Evolutionary conservation across 2,797 vertebrate species (phyloP), one percentile per base, ranked within the genome.

Genomic region (Enteromius fasciolatus): DNA sequence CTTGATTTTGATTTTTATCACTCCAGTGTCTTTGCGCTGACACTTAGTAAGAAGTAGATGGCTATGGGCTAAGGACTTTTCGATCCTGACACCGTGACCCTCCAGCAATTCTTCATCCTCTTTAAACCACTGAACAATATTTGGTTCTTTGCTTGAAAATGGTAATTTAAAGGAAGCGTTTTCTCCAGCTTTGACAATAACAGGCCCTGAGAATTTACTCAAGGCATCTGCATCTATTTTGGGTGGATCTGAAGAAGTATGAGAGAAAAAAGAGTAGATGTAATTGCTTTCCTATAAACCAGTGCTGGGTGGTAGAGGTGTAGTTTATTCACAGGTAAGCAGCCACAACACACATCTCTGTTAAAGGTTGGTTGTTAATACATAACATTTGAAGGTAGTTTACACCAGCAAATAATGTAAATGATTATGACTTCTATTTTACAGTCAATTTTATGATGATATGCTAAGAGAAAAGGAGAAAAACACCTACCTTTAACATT

Each of bases 1-100:
- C 89, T 92, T 97, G 36, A 97, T 90, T 83, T 93, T 96, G 61
- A 97, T 89, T 92, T 94, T 95, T 84, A 98, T 93, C 28, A 92
- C 94, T 80, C 96, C 97, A 15, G 91, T 70, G 72, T 97, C 95
- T 89, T 93, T 96, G 74, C 96, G 95, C 85, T 94, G 87, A 5
- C 94, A 90, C 63, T 93, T 96, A 14, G 90, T 86, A 46, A 98
- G 94, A 66, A 90, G 93, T 9, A 98, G 92, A 5, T 86, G 89
- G 9, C 94, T 94, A 50, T 92, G 90, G 36, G 87, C 87, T 0
- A 91, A 90, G 14, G 93, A 93, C 61, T 90, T 94, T 80, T 96
- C 93, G 41, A 94, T 91, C 84, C 88, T 95, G 64, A 95, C 88
- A 68, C 94, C 88, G 1, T 87, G 23, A 63, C 91, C 90, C 14